Percentiles rank a stretch among this genome's conserved stretches.
Evolutionary conservation across 2,888 invertebrate species (phyloP).

Genomic region (Beris chalybata): DNA sequence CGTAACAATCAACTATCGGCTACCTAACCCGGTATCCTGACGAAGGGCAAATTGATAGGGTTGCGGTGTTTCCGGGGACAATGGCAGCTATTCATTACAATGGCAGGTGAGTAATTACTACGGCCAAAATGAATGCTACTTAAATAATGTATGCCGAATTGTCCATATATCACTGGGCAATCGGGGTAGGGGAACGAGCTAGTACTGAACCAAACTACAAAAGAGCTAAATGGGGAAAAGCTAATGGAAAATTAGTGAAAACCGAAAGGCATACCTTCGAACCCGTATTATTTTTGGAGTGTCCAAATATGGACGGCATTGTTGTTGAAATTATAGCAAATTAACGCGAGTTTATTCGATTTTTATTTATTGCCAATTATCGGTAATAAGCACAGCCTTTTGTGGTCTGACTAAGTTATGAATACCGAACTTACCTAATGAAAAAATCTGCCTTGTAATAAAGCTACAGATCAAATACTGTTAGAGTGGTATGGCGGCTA

Average conservation of each 20-base stretch:
- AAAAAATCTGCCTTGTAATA: no score
- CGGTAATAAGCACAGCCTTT: no score
- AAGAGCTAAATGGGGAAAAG: neutral
- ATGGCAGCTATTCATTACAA: conserved; percentile 27
- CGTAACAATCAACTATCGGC: neutral
- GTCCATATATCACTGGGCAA: neutral
- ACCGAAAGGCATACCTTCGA: neutral
- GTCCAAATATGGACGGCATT: conserved; percentile 9
- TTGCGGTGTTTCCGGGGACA: conserved; percentile 26
- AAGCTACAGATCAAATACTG: no score
- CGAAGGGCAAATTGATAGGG: conserved; percentile 24
- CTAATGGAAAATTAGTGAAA: conserved; percentile 24
- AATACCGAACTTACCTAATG: no score
- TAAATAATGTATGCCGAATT: conserved; percentile 23
- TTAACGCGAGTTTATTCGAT: conserved; percentile 18
- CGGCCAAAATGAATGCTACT: conserved; percentile 25
- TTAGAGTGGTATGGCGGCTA: no score
- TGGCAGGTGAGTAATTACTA: conserved; percentile 30
- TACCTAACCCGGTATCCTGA: conserved; percentile 1
- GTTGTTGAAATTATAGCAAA: conserved; percentile 20
- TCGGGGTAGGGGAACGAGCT: no score
- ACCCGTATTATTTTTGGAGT: neutral
- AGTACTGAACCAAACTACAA: neutral
- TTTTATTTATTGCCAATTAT: conserved; percentile 7
- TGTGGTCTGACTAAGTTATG: no score